Evolutionary conservation across 2,888 invertebrate species (phyloP).

Genomic region (Drosophila falleni): DNA sequence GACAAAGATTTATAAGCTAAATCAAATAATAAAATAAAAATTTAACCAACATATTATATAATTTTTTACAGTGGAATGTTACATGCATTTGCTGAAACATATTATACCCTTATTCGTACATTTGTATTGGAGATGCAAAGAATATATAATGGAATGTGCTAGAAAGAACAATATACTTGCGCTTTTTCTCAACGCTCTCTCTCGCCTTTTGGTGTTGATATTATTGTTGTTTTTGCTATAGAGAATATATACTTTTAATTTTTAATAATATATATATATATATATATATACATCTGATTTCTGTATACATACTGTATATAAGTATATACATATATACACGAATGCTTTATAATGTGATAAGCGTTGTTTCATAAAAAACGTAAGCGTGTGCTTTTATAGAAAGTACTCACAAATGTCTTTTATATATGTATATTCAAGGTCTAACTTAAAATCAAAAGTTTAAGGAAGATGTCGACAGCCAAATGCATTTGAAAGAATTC

Average conservation of each 20-base stretch:
- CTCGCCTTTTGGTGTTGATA: not conserved
- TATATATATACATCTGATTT: conserved; percentile 25
- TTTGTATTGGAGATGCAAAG: not conserved
- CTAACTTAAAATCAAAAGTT: conserved; percentile 4
- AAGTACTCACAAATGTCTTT: not conserved
- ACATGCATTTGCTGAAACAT: too few relatives aligned
- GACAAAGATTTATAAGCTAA: too few relatives aligned
- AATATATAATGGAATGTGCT: conserved; percentile 34
- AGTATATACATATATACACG: conserved; percentile 5
- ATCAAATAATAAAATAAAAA: too few relatives aligned
- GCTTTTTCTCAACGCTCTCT: conserved; percentile 16
- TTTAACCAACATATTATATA: too few relatives aligned
- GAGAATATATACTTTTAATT: conserved; percentile 28
- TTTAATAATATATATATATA: too few relatives aligned
- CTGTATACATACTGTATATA: conserved; percentile 16
- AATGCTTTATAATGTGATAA: conserved; percentile 30
- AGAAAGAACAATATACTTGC: conserved; percentile 18
- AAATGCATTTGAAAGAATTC: not conserved
- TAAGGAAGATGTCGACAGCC: too few relatives aligned
- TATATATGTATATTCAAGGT: conserved; percentile 19
- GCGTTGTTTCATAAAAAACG: conserved; percentile 34
- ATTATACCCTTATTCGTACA: not conserved
- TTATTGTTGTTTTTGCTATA: conserved; percentile 15
- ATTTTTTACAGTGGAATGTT: too few relatives aligned
- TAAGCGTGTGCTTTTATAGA: conserved; percentile 13